Conservation (phyloP, 2,113 vertebrate species). For the Gambusia affinis region DNA sequence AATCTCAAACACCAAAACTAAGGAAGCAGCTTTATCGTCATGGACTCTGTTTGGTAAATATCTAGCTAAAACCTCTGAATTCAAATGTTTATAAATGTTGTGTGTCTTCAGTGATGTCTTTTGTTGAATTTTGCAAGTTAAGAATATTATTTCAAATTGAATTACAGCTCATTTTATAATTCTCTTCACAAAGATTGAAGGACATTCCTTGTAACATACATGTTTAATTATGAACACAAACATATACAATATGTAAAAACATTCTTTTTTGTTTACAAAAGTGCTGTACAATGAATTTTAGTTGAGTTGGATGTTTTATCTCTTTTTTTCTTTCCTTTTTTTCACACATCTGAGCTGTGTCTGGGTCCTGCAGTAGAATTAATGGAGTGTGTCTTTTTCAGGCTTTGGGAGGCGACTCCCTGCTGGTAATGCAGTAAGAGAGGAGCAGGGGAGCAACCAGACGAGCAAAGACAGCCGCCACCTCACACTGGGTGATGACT, state of each 20-base stretch:
- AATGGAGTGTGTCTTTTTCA: conserved; percentile 71
- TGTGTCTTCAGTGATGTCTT: not conserved
- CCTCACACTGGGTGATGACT: conserved; percentile 66
- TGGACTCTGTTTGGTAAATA: conserved; percentile 4
- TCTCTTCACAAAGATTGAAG: not conserved
- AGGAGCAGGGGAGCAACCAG: conserved; percentile 44
- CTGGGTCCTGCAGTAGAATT: conserved; percentile 58
- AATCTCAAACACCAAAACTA: conserved; percentile 54
- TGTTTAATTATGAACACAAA: not conserved
- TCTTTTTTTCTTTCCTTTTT: not conserved
- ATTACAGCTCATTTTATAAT: not conserved
- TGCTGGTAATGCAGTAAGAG: conserved; percentile 63
- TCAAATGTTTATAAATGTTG: conserved; percentile 6
- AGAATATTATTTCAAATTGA: not conserved
- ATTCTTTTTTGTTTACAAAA: not conserved
- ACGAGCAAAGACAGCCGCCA: conserved; percentile 51
- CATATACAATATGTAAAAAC: not conserved
- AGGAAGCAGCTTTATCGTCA: conserved; percentile 2
- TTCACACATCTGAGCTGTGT: conserved; percentile 40
- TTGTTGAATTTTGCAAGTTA: not conserved
- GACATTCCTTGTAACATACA: not conserved
- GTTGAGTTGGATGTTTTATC: conserved; percentile 9
- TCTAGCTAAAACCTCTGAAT: not conserved
- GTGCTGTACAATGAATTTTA: conserved; percentile 4
- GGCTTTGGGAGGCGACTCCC: conserved; percentile 59